Evolutionary conservation across 2,113 vertebrate species (phyloP), one percentile per base, ranked within the genome.

Genomic region (Corydoras maculifer): DNA sequence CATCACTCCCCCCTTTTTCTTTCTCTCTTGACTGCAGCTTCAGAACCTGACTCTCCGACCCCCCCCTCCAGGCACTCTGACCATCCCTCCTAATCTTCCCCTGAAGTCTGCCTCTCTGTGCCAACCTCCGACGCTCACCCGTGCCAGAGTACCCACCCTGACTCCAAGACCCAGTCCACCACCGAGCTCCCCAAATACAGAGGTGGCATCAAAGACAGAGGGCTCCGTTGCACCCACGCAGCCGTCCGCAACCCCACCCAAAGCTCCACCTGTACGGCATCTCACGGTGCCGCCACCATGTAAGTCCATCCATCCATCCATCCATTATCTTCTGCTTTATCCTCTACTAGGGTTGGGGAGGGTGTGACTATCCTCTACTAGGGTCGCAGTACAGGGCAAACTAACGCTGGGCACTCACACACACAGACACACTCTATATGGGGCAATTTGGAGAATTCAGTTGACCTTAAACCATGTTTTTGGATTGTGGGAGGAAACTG

Each of bases 1-100:
- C 29, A 50, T 62, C 25, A 60, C 2, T 63, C 59, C 58, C 29
- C 6, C 12, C 18, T 25, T 25, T 25, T 25, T 70, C n/a, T 75
- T 1, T 68, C 29, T 62, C 49, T 51, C 8, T 55, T 13, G 9
- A 18, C n/a, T 66, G 13, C 79, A 88, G 87, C 84, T 87, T 51
- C 88, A 89, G 83, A 88, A 80, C 71, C 81, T 87, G 77, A 88
- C 84, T 65, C 77, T 88, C 62, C 85, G 86, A 67, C 86, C 84
- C 15, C 85, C 87, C 55, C 84, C 78, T 55, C 81, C 84, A 0
- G 83, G 85, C 66, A 78, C 87, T 25, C 80, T 88, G 78, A 81
- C 84, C 76, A 86, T 87, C 73, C 87, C 88, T 6, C 84, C 87
- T 0, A 85, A 87, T 30, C 76, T 90, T 2, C 86, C 86, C 5